Percentiles rank a stretch among this genome's conserved stretches.
These are phyloP conservation scores for Abrostola tripartita DNA, from an alignment of 2,888 invertebrate genomes.

Conservation along the genomic window DNA sequence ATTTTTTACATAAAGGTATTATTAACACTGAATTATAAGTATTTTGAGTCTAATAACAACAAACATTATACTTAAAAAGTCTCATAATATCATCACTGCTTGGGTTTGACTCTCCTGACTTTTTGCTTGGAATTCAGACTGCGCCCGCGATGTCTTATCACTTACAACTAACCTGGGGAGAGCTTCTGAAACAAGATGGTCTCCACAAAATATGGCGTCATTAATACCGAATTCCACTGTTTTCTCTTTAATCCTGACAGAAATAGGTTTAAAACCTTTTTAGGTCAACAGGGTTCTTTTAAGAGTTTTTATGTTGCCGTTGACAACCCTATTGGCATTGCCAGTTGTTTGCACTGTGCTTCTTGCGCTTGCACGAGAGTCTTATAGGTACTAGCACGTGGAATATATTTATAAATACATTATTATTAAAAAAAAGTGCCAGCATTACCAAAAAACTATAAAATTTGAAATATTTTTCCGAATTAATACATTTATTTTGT, in stretches of 20 bases:
- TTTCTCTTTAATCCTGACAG: constrained; percentile 48
- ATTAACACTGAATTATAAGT: neutral
- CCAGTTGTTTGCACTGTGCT: neutral
- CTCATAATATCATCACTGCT: no score
- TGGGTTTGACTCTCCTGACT: no score
- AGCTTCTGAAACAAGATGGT: constrained; percentile 69
- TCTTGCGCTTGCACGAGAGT: neutral
- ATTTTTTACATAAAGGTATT: no score
- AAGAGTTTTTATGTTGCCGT: constrained; percentile 7
- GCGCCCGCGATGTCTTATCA: constrained; percentile 13
- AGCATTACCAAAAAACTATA: no score
- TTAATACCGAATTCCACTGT: constrained; percentile 72
- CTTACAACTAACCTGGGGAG: constrained; percentile 32
- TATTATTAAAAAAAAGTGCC: no score
- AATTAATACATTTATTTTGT: no score
- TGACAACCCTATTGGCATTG: neutral
- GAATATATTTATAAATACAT: no score
- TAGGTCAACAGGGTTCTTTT: constrained; percentile 19
- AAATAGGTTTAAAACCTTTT: constrained; percentile 48
- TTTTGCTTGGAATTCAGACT: no score
- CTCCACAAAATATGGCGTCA: constrained; percentile 73
- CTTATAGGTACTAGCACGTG: no score
- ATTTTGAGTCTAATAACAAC: neutral
- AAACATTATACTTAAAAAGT: no score
- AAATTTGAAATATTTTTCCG: no score